phyloP scores from a whole-genome alignment of 2,888 invertebrate genomes.

The Acholoe squamosa region DNA sequence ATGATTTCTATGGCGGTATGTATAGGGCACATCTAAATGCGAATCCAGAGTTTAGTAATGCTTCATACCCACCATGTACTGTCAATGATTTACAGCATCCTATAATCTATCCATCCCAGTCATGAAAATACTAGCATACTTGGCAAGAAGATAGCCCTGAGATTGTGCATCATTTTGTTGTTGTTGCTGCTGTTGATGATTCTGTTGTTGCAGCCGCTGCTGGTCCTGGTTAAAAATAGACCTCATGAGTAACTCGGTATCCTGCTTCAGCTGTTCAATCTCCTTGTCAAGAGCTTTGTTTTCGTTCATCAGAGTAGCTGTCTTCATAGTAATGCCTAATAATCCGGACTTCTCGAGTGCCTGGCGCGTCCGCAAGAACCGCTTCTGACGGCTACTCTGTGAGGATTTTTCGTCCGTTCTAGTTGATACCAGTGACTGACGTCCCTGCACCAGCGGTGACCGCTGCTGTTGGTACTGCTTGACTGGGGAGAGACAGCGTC shows the following conservation, averaged over 20 bases:
- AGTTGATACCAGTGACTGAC: not conserved
- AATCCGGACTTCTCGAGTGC: conserved; percentile 83
- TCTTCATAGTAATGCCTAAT: conserved; percentile 87
- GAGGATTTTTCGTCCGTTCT: not conserved
- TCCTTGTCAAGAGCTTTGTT: conserved; percentile 87
- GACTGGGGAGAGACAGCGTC: not conserved
- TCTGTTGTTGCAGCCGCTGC: conserved; percentile 67
- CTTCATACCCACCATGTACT: too few species aligned
- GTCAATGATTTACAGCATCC: not conserved
- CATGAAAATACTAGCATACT: conserved; percentile 13
- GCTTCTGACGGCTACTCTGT: conserved; percentile 59
- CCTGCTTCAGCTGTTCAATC: conserved; percentile 86
- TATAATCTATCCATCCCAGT: not conserved
- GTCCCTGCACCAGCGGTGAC: not conserved
- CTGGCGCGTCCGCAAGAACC: conserved; percentile 74
- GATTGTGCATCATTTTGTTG: not conserved
- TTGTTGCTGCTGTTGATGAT: not conserved
- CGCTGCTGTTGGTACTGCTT: not conserved
- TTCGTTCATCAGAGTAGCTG: conserved; percentile 87
- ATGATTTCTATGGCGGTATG: too few species aligned
- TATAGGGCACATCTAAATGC: too few species aligned
- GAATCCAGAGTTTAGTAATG: too few species aligned
- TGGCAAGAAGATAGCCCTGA: conserved; percentile 38
- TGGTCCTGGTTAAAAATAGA: conserved; percentile 86
- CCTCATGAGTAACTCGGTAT: conserved; percentile 87